Conservation (phyloP, 1,140 invertebrate genomes). For the Cotesia chilonis region DNA sequence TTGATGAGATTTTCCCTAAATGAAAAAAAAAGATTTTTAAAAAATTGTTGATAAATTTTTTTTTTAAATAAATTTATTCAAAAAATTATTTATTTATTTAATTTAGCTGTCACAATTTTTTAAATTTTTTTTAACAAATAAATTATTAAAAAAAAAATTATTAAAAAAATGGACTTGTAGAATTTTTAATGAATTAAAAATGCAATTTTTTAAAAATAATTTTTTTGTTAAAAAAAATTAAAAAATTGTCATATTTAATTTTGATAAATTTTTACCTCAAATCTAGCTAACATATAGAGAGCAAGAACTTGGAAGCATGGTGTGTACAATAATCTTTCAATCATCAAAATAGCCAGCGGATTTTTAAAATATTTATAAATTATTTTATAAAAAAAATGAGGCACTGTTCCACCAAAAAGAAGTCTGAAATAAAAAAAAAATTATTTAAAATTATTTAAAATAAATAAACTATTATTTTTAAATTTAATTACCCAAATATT, state of each 20-base stretch:
- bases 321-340: constrained; percentile 75
- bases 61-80: neutral
- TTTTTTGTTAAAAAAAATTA: too few species aligned
- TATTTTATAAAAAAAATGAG: constrained; percentile 76
- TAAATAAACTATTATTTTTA: constrained; percentile 19
- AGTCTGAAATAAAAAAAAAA: constrained; percentile 61
- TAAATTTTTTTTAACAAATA: too few species aligned
- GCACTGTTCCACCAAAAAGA: constrained; percentile 75
- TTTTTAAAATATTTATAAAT: constrained; percentile 65
- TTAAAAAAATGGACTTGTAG: too few species aligned
- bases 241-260: constrained; percentile 11
- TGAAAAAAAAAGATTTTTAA: neutral
- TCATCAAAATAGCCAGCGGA: constrained; percentile 67
- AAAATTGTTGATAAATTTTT: too few species aligned
- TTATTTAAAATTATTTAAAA: constrained; percentile 51
- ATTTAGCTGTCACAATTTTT: neutral
- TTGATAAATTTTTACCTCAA: constrained; percentile 66
- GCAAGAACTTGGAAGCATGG: constrained; percentile 75
- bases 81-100: neutral
- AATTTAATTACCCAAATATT: constrained; percentile 71
- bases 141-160: too few species aligned
- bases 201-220: too few species aligned
- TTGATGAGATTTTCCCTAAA: constrained; percentile 71
- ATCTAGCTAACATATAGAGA: constrained; percentile 73
- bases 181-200: too few species aligned